phyloP scores from a whole-genome alignment of 2,113 vertebrate species.

The Xerus inauris region DNA sequence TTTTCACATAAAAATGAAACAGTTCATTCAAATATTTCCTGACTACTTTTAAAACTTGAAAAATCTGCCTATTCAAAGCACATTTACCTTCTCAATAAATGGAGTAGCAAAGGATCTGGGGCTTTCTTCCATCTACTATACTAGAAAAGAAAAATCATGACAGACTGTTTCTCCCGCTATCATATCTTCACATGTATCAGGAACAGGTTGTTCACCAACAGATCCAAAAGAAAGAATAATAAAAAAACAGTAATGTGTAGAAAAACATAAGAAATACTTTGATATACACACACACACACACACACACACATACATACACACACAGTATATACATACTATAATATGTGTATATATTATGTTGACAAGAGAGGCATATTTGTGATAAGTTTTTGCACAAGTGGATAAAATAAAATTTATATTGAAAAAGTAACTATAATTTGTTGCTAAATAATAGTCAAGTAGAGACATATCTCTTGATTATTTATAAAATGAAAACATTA shows the following conservation, averaged over 20 bases:
- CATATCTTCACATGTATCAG: not conserved
- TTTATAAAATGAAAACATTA: not conserved
- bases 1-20: not conserved
- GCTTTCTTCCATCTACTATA: not conserved
- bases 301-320: too few relatives aligned
- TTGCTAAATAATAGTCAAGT: not conserved
- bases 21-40: not conserved
- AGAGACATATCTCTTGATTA: not conserved
- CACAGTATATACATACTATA: too few relatives aligned
- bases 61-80: not conserved
- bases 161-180: not conserved
- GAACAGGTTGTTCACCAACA: not conserved
- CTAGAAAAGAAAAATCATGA: not conserved
- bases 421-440: not conserved
- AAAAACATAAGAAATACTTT: not conserved
- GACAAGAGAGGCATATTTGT: not conserved
- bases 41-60: slow-evolving; percentile 2
- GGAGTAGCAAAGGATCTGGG: not conserved
- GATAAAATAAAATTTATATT: slow-evolving; percentile 44
- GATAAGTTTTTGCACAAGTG: not conserved
- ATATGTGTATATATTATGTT: too few relatives aligned
- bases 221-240: not conserved
- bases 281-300: too few relatives aligned
- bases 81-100: not conserved
- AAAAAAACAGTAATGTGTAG: too few relatives aligned